A percentile compares a stretch with the other conserved stretches of the same genome.
Conservation (phyloP, 2,888 invertebrate genomes). For the Venusia cambrica region DNA sequence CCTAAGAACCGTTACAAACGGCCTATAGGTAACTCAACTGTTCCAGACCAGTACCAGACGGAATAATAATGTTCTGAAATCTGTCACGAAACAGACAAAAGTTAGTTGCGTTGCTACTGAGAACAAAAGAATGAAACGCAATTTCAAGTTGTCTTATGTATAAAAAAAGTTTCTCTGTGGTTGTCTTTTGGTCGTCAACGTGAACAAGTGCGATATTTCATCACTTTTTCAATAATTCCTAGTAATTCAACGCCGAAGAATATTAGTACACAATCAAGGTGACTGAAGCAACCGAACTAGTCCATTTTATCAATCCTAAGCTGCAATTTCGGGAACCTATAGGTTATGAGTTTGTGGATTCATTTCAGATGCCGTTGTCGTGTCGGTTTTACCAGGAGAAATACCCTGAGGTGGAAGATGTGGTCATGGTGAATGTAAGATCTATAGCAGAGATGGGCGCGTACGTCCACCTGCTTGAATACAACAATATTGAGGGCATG, state of each 20-base stretch:
- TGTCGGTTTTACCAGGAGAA: slow-evolving; percentile 98
- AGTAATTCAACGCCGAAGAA: slow-evolving; percentile 34
- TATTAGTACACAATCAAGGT: slow-evolving; percentile 48
- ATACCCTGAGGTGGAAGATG: slow-evolving; percentile 99
- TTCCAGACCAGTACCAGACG: too few species aligned
- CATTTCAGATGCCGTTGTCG: slow-evolving; percentile 89
- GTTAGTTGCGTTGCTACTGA: too few species aligned
- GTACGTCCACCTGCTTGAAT: slow-evolving; percentile 98
- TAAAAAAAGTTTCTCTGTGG: too few species aligned
- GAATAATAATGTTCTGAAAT: too few species aligned
- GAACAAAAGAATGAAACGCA: too few species aligned
- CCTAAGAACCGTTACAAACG: too few species aligned
- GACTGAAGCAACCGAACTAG: slow-evolving; percentile 18
- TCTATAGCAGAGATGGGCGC: slow-evolving; percentile 99
- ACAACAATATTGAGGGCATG: slow-evolving; percentile 99
- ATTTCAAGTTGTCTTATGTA: too few species aligned
- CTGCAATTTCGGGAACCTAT: slow-evolving; percentile 30
- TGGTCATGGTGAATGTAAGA: slow-evolving; percentile 99
- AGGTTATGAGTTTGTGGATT: slow-evolving; percentile 56
- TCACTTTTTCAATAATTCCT: slow-evolving; percentile 47
- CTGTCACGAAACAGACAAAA: too few species aligned
- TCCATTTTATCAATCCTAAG: slow-evolving; percentile 1
- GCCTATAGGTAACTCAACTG: too few species aligned
- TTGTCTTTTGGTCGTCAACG: slow-evolving; percentile 60
- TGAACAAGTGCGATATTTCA: slow-evolving; percentile 66